Evolutionary conservation across 2,888 invertebrate species (phyloP).

Genomic region (Spilarctia lutea): DNA sequence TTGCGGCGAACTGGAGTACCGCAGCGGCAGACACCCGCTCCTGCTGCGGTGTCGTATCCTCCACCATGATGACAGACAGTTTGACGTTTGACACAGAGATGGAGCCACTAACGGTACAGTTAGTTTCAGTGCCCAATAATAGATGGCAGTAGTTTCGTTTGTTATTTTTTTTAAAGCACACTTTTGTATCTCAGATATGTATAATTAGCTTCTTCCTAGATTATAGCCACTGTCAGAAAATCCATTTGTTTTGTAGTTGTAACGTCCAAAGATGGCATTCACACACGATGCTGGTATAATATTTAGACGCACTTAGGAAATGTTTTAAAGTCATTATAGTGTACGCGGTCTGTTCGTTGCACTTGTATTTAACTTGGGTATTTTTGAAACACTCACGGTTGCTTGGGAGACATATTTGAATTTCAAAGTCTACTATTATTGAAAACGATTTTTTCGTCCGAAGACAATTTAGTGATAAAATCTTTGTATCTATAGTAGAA

Average conservation of each 20-base stretch:
- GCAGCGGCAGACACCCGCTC: slow-evolving; percentile 78
- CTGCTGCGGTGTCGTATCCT: slow-evolving; percentile 68
- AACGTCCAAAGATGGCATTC: slow-evolving; percentile 50
- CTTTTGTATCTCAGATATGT: slow-evolving; percentile 29
- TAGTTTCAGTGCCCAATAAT: background rate
- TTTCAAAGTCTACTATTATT: slow-evolving; percentile 4
- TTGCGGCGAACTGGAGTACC: slow-evolving; percentile 78
- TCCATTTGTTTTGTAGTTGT: slow-evolving; percentile 37
- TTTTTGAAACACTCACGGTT: slow-evolving; percentile 17
- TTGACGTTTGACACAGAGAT: slow-evolving; percentile 45
- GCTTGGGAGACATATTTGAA: slow-evolving; percentile 6
- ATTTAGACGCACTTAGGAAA: slow-evolving; percentile 43
- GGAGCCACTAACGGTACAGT: slow-evolving; percentile 31
- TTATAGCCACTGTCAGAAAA: slow-evolving; percentile 48
- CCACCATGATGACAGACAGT: slow-evolving; percentile 73
- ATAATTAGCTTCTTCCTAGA: slow-evolving; percentile 1
- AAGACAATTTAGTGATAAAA: background rate
- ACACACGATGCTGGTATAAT: slow-evolving; percentile 37
- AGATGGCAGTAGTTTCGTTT: slow-evolving; percentile 26
- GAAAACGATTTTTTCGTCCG: background rate
- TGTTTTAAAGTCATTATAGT: slow-evolving; percentile 52
- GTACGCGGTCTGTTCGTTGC: slow-evolving; percentile 22
- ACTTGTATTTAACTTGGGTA: background rate
- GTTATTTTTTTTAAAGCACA: slow-evolving; percentile 17
- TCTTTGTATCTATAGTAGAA: background rate